Evolutionary conservation across 2,113 vertebrate genomes (phyloP), one percentile per base, ranked within the genome.

Genomic region (Dasyprocta punctata): DNA sequence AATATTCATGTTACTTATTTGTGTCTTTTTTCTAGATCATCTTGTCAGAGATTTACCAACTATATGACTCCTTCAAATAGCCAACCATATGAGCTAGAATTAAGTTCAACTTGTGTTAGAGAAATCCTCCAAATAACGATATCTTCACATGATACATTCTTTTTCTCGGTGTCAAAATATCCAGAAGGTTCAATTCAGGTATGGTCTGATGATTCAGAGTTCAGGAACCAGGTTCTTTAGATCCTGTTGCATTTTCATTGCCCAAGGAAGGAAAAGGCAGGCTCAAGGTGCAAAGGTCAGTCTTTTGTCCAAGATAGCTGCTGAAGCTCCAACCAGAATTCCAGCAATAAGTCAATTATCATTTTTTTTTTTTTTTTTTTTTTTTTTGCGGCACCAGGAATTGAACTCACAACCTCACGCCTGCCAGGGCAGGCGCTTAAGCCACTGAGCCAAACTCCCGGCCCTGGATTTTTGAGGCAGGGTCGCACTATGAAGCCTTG

Each of bases 41-140:
- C 63, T 95, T 89, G 22, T 86, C 56, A 86, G 86, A 90, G 44
- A 16, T 71, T 92, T 58, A 63, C 47, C 49, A 49, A 86, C 33
- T 82, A 33, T 41, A 41, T 92, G 84, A 92, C 44, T 63, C 47
- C 89, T 83, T 92, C 52, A 92, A 92, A 97, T 44, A 89, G n/a
- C 63, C 60, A 85, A 36, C 24, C 54, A 33, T 54, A 10, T 54
- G 86, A 67, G 49, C 86, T 60, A 94, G 54, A 89, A 28, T 17
- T 77, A 7, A 5, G 17, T 44, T 92, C 49, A 71, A 12, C 19
- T 89, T 36, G n/a, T 16, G 13, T 88, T 84, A 77, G 30, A 78
- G 82, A 92, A 97, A 84, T 89, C 36, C 17, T 83, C 67, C 44
- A 90, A 90, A 38, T 82, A 89, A 75, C 19, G 89, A 49, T 28